These are phyloP conservation scores for Cryptocheilus praepositus DNA, from an alignment of 2,888 invertebrate species.

Conservation along the genomic window DNA sequence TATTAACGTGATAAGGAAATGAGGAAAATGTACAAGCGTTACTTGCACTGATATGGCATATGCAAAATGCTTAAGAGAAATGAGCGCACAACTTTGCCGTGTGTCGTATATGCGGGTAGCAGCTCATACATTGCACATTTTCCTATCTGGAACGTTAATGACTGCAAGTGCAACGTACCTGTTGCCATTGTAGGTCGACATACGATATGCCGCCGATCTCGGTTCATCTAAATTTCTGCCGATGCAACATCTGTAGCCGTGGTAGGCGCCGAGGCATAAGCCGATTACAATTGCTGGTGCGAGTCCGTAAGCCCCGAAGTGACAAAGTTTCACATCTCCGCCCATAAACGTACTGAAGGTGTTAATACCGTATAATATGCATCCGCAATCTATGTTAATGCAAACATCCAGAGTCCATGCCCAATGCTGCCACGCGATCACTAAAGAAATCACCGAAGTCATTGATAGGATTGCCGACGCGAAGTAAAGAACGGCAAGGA, in stretches of 20 bases:
- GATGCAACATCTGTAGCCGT: slow-evolving; percentile 71
- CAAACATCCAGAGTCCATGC: slow-evolving; percentile 68
- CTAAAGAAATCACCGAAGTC: slow-evolving; percentile 60
- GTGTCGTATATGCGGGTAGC: background rate
- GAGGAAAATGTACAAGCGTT: no score
- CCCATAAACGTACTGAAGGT: slow-evolving; percentile 71
- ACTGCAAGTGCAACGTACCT: slow-evolving; percentile 30
- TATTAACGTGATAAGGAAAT: no score
- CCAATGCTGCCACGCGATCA: slow-evolving; percentile 72
- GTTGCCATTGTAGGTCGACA: slow-evolving; percentile 1
- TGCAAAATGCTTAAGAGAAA: no score
- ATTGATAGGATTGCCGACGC: slow-evolving; percentile 55
- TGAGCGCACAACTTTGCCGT: background rate
- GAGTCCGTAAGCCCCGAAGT: slow-evolving; percentile 66
- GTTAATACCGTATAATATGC: slow-evolving; percentile 71
- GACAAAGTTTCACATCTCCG: slow-evolving; percentile 71
- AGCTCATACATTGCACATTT: no score
- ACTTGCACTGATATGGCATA: no score
- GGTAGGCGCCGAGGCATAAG: slow-evolving; percentile 64
- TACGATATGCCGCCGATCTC: slow-evolving; percentile 6
- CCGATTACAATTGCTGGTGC: slow-evolving; percentile 61
- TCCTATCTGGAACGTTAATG: no score
- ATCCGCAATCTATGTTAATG: slow-evolving; percentile 70
- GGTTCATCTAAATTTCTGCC: slow-evolving; percentile 54
- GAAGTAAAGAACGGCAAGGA: slow-evolving; percentile 58